phyloP scores from a whole-genome alignment of 2,113 vertebrate species.

The Myocastor coypus region DNA sequence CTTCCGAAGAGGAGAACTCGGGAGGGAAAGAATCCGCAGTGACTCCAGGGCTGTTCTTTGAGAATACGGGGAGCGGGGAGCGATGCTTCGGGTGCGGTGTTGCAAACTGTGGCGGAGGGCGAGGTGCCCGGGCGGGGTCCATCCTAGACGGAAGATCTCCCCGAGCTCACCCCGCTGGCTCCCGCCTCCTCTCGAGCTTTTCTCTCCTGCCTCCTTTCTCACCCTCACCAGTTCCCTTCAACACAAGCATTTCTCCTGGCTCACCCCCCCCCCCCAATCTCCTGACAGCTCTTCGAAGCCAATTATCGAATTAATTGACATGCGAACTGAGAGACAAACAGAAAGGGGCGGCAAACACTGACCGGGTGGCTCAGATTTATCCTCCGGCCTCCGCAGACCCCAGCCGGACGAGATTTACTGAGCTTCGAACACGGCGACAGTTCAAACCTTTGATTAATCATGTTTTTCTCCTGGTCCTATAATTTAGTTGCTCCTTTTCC shows the following conservation, averaged over 20 bases:
- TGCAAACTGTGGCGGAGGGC: background rate
- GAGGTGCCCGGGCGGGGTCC: background rate
- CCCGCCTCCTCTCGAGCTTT: background rate
- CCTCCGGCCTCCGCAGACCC: slow-evolving; percentile 69
- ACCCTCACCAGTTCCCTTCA: background rate
- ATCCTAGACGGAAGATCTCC: background rate
- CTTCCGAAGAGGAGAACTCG: background rate
- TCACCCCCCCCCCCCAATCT: slow-evolving; percentile 70
- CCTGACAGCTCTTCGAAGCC: slow-evolving; percentile 83
- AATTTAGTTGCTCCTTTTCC: slow-evolving; percentile 82
- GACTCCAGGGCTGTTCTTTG: background rate
- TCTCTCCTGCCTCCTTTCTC: background rate
- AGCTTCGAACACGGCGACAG: slow-evolving; percentile 79
- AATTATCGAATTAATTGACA: slow-evolving; percentile 86
- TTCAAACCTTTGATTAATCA: slow-evolving; percentile 86
- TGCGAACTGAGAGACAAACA: slow-evolving; percentile 74
- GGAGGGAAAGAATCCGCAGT: background rate
- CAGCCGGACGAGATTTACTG: slow-evolving; percentile 83
- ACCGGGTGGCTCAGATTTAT: slow-evolving; percentile 80
- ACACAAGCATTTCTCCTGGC: background rate
- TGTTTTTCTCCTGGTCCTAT: slow-evolving; percentile 81
- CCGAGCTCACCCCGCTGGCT: background rate
- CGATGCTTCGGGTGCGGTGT: background rate
- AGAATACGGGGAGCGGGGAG: background rate
- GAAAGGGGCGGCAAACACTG: slow-evolving; percentile 69